Evolutionary conservation across 2,797 vertebrate species (phyloP).

Genomic region (Salmo trutta): DNA sequence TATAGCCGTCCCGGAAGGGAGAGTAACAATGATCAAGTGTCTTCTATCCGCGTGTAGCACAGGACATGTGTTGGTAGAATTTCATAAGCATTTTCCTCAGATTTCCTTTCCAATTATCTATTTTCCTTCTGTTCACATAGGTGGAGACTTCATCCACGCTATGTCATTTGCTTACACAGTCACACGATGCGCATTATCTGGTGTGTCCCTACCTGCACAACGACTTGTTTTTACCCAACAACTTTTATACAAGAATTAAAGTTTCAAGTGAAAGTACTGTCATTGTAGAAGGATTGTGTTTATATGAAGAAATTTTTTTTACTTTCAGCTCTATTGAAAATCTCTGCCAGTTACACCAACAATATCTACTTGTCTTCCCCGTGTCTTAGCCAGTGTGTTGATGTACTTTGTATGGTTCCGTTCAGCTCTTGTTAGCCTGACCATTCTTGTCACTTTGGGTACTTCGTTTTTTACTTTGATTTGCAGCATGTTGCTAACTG

Average conservation of each 20-base stretch:
- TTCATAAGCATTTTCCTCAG: too few species aligned
- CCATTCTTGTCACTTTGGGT: neutral
- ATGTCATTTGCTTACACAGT: neutral
- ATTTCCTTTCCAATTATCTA: too few species aligned
- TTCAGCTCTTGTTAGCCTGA: constrained; percentile 18
- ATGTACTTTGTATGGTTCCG: constrained; percentile 58
- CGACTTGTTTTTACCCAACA: neutral
- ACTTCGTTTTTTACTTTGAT: constrained; percentile 26
- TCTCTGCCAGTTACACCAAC: too few species aligned
- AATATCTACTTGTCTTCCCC: neutral
- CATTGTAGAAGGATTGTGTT: too few species aligned
- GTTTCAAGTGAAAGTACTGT: neutral
- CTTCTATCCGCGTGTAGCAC: too few species aligned
- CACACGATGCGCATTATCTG: neutral
- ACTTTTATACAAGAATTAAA: neutral
- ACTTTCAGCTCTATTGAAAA: too few species aligned
- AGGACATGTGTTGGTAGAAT: too few species aligned
- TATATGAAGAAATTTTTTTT: too few species aligned
- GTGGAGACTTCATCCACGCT: too few species aligned
- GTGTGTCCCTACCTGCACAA: neutral
- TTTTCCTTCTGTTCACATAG: too few species aligned
- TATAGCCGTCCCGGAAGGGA: too few species aligned
- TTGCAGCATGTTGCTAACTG: constrained; percentile 46
- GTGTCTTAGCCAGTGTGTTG: neutral
- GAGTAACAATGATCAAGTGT: too few species aligned